Base-by-base conservation (phyloP, 2,797 vertebrate species). In the Phataginus tricuspis region DNA sequence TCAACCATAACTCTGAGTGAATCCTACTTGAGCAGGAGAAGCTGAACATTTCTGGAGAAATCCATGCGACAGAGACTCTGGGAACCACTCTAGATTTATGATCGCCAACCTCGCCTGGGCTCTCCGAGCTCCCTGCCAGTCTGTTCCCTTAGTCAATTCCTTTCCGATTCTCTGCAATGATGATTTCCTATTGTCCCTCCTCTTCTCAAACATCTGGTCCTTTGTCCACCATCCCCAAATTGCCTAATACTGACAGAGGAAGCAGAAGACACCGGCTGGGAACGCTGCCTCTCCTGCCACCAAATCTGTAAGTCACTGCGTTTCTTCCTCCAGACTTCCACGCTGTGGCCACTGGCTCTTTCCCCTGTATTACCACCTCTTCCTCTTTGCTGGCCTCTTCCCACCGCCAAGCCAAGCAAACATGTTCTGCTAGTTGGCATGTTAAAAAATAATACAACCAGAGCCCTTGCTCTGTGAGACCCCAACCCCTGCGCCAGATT, bases 271-370 rank as follows among this genome's bases (percentile, higher is more conserved):
- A 7, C 11, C 2, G 2, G 3, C 27, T 25, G 49, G 34, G 55
- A 45, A 16, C 7, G 16, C 14, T 18, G 49, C 13, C 0, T 14
- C 23, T 64, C 64, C 45, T 18, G 55, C 14, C 45, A 12, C n/a
- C 19, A 23, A 18, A 37, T 29, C 55, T 12, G 4, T 0, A 12
- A n/a, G 4, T 2, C 37, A 13, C 7, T 14, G 7, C 0, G 4
- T 12, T 71, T 42, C 31, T 14, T 78, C 18, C 51, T 61, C 39
- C 23, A 55, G n/a, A 37, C 53, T 18, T 23, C 31, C 37, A 34
- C 13, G 18, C 57, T 39, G 29, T 0, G 14, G 14, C 53, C 2
- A 0, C 5, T 0, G 1, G 16, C 29, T 61, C 59, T 39, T 64
- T 23, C 4, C 64, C 37, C 45, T 1, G 9, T 25, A 3, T 14